These are phyloP conservation scores for Smutsia temminckii DNA, from an alignment of 2,797 vertebrate genomes.

Conservation along the genomic window DNA sequence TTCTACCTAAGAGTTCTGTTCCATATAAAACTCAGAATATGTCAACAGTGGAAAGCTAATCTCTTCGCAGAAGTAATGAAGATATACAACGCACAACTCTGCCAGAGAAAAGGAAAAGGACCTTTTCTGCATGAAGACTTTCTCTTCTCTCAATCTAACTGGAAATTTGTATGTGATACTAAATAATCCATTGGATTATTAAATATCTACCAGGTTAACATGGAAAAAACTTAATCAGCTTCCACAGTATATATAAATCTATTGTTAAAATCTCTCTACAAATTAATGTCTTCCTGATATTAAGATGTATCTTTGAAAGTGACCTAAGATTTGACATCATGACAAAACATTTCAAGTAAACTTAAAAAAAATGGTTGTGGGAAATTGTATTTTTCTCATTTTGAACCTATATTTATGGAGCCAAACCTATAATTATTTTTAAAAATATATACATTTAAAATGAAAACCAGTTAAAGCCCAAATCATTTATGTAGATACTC, in stretches of 20 bases:
- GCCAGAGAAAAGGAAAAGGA: neutral
- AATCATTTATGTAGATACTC: neutral
- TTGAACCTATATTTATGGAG: neutral
- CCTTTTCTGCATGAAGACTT: neutral
- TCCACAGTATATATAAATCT: neutral
- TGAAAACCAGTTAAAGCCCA: constrained; percentile 1
- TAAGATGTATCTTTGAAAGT: neutral
- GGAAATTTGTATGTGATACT: constrained; percentile 17
- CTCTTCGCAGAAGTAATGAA: constrained; percentile 62
- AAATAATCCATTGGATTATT: neutral
- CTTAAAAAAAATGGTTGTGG: neutral
- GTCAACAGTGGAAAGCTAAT: constrained; percentile 67
- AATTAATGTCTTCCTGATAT: neutral
- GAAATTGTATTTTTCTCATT: neutral
- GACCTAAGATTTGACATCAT: neutral
- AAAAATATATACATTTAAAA: neutral
- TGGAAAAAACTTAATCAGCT: neutral
- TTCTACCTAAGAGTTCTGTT: constrained; percentile 60
- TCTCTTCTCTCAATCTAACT: neutral
- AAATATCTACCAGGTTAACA: constrained; percentile 26
- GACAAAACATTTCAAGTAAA: neutral
- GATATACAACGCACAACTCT: neutral
- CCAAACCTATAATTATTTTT: neutral
- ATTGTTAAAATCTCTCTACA: neutral
- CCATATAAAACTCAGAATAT: constrained; percentile 42